Base-by-base conservation (phyloP, 2,888 invertebrate species). In the Scaptomyza caliginosa region DNA sequence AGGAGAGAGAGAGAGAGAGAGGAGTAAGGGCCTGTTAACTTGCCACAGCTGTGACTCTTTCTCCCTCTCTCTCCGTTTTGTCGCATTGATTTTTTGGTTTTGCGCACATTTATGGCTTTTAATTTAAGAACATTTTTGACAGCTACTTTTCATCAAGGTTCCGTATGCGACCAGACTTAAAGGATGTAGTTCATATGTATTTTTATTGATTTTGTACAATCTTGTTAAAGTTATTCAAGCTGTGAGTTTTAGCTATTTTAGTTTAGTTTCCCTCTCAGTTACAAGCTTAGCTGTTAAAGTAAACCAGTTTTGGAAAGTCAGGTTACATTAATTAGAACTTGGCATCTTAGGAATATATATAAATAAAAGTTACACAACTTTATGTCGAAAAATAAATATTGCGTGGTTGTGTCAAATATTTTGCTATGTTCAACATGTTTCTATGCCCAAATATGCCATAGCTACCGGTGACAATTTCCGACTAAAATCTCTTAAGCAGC, bases 51-150 rank as follows among this genome's bases (percentile, higher is more conserved):
- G 78, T 57, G 65, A 36, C 58, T 64, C 11, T 19, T 11, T 38
- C 38, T 17, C 8, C 17, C 16, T 36, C 36, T 8, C 17, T 36
- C 17, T 38, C 34, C n/a, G n/a, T 40, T 57, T 59, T 17, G 38
- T 42, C 34, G 78, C 76, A 80, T 80, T 81, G 79, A 79, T 80
- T 81, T 80, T 81, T 67, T 43, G 63, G 51, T 6, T 50, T 48
- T 54, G 58, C 63, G 52, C 78, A 69, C 74, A 77, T 81, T 77
- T 72, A 77, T 74, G 64, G 75, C 80, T 68, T 82, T 79, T 80
- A 77, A 80, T 77, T 77, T 68, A 62, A 65, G 67, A 65, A 59
- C 55, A 66, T 69, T 70, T 72, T 64, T 75, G 77, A 79, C 79
- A 81, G 72, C 59, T 64, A 68, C 64, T 66, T 66, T 52, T 45